Conservation (phyloP, 2,113 vertebrate species). For the Ariopsis seemanni region DNA sequence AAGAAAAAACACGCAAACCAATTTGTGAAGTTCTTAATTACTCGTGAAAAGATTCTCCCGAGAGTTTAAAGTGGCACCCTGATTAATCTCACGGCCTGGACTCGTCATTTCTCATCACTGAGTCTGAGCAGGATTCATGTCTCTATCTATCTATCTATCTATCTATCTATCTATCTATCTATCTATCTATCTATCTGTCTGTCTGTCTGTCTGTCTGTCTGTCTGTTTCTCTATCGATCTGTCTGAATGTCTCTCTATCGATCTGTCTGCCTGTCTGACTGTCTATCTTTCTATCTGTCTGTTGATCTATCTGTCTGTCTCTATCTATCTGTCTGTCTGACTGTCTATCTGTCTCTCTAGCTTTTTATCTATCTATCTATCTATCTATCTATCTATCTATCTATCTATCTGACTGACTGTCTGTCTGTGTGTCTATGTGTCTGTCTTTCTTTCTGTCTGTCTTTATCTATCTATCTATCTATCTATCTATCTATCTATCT, state of each 20-base stretch:
- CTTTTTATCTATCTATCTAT: too few species aligned
- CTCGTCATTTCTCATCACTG: not conserved
- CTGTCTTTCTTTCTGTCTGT: too few species aligned
- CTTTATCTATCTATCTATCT: too few species aligned
- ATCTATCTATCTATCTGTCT: not conserved
- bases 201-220: not conserved
- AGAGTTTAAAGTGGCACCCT: not conserved
- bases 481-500: not conserved
- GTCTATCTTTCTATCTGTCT: too few species aligned
- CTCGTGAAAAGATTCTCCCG: slow-evolving; percentile 1
- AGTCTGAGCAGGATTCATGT: not conserved
- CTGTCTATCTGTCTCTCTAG: not conserved
- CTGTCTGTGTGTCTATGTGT: too few species aligned
- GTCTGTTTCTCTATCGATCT: too few species aligned
- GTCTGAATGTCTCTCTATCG: too few species aligned
- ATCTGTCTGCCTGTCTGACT: too few species aligned
- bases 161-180: not conserved
- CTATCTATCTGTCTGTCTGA: too few species aligned
- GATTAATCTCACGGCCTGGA: slow-evolving; percentile 5
- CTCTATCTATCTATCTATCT: not conserved
- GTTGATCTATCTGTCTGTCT: too few species aligned
- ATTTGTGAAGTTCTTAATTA: slow-evolving; percentile 33
- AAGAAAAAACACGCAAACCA: slow-evolving; percentile 41
- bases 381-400: not conserved
- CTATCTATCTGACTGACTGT: too few species aligned